These are phyloP conservation scores for Misgurnus mizolepis DNA, from an alignment of 2,113 vertebrate species.

Conservation along the genomic window DNA sequence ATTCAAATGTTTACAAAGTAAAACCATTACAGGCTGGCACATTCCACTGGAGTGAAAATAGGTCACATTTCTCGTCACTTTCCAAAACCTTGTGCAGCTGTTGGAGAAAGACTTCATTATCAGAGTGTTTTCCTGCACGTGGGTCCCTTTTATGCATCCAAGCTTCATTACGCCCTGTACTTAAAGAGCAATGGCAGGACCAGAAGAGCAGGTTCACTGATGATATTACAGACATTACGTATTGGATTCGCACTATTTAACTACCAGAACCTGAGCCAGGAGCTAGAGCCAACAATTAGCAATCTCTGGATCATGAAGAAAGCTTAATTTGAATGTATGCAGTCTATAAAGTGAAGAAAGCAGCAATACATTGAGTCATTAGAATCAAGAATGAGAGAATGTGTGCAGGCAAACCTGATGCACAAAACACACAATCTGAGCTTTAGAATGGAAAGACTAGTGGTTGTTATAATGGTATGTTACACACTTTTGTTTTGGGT, in stretches of 20 bases:
- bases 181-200: slow-evolving; percentile 68
- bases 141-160: slow-evolving; percentile 41
- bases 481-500: too few relatives aligned
- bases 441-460: too few relatives aligned
- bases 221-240: slow-evolving; percentile 72
- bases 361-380: slow-evolving; percentile 31
- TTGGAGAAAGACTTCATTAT: slow-evolving; percentile 55
- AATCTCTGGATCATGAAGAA: slow-evolving; percentile 51
- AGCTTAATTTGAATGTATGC: slow-evolving; percentile 53
- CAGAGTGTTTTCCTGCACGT: slow-evolving; percentile 57
- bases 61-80: slow-evolving; percentile 68
- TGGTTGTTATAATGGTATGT: too few relatives aligned
- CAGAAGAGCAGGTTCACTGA: slow-evolving; percentile 65
- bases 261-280: slow-evolving; percentile 62
- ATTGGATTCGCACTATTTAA: slow-evolving; percentile 67
- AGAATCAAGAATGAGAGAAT: slow-evolving; percentile 3
- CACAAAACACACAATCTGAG: too few relatives aligned
- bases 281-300: slow-evolving; percentile 70
- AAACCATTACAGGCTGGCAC: slow-evolving; percentile 54
- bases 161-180: slow-evolving; percentile 58
- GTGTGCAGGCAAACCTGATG: background rate
- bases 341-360: slow-evolving; percentile 31
- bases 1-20: slow-evolving; percentile 24
- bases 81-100: slow-evolving; percentile 57
- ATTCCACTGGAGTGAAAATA: slow-evolving; percentile 54